Conservation (phyloP, 2,797 vertebrate genomes). For the Epinephelus malabaricus region DNA sequence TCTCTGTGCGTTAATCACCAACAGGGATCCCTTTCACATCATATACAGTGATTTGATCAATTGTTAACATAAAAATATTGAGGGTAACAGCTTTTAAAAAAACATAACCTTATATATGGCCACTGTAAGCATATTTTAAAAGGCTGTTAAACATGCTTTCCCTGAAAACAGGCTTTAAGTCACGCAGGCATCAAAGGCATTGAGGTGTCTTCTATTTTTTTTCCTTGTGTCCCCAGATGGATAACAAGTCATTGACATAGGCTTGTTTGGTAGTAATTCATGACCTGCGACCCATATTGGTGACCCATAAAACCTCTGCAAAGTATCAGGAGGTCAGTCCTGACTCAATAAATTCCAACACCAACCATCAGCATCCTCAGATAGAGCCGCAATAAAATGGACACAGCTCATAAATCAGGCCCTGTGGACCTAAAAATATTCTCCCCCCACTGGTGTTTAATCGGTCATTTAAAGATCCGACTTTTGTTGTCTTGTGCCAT, state of each 20-base stretch:
- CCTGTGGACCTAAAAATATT: constrained; percentile 61
- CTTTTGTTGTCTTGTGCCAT: constrained; percentile 53
- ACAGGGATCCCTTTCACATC: background rate
- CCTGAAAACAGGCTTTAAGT: constrained; percentile 18
- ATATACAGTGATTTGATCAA: background rate
- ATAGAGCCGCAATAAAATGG: constrained; percentile 72
- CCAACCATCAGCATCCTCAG: constrained; percentile 68
- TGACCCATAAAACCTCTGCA: constrained; percentile 75
- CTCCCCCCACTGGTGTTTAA: constrained; percentile 54
- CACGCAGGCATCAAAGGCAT: constrained; percentile 25
- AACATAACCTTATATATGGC: background rate
- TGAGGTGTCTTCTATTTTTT: constrained; percentile 44
- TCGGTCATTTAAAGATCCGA: constrained; percentile 63
- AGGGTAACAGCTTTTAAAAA: constrained; percentile 9
- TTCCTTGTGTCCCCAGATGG: constrained; percentile 42
- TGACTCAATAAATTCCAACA: constrained; percentile 77
- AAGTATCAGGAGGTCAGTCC: constrained; percentile 71
- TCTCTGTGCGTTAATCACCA: background rate
- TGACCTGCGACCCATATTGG: constrained; percentile 75
- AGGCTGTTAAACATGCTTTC: constrained; percentile 25
- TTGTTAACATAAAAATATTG: background rate
- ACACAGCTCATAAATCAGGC: constrained; percentile 73
- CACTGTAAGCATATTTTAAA: constrained; percentile 26
- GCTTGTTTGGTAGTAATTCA: constrained; percentile 81
- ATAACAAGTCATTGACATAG: constrained; percentile 59